phyloP scores from a whole-genome alignment of 2,888 invertebrate species.

The Amblyjoppa fuscipennis region DNA sequence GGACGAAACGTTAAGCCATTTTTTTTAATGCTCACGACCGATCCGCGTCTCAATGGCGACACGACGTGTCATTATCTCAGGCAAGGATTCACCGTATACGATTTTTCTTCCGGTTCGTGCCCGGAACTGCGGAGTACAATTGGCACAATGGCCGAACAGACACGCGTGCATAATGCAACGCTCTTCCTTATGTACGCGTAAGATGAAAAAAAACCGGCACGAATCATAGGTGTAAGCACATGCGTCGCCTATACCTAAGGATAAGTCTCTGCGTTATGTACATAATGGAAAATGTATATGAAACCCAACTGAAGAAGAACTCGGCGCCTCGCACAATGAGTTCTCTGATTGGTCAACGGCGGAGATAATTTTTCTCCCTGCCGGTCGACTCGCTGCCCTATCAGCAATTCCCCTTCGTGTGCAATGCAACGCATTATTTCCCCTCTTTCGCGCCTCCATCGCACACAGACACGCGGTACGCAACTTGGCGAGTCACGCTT shows the following conservation, averaged over 20 bases:
- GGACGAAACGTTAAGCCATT: background rate
- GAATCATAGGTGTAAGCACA: background rate
- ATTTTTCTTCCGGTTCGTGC: conserved; percentile 4
- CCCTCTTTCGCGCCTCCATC: conserved; percentile 35
- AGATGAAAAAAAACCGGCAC: background rate
- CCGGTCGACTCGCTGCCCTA: conserved; percentile 68
- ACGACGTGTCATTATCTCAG: background rate
- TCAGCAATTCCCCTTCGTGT: conserved; percentile 70
- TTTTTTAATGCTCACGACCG: background rate
- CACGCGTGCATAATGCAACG: conserved; percentile 40
- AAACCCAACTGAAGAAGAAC: conserved; percentile 13
- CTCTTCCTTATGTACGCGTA: background rate
- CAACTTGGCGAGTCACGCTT: conserved; percentile 21
- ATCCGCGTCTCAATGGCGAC: background rate
- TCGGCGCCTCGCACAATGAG: background rate
- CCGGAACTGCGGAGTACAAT: conserved; percentile 20
- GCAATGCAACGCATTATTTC: conserved; percentile 63
- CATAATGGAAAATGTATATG: conserved; percentile 4
- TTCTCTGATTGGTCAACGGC: conserved; percentile 65
- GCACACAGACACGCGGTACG: conserved; percentile 12
- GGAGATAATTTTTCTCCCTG: conserved; percentile 70
- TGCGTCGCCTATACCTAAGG: background rate
- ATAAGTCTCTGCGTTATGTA: background rate
- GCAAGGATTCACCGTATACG: background rate
- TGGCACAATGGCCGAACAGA: conserved; percentile 40